Evolutionary conservation across 2,113 vertebrate genomes (phyloP).

Genomic region (Deroptyus accipitrinus): DNA sequence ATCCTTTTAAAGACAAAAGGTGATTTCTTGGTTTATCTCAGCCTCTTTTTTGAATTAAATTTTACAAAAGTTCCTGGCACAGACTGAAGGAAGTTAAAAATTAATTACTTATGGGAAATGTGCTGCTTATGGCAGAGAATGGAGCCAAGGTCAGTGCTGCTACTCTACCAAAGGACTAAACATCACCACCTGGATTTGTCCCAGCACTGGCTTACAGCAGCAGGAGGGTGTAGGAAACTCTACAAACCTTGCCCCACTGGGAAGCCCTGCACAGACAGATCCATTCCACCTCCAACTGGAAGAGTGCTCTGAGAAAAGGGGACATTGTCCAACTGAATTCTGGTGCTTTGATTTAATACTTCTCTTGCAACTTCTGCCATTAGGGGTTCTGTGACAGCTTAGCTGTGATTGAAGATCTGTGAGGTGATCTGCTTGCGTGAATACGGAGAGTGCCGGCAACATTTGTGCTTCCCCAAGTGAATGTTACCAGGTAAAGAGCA

Average conservation of each 20-base stretch:
- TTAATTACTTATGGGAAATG: neutral
- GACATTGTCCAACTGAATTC: neutral
- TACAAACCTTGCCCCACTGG: neutral
- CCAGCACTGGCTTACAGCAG: neutral
- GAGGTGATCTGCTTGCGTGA: neutral
- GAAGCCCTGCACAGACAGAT: neutral
- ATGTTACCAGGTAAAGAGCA: neutral
- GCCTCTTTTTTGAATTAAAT: neutral
- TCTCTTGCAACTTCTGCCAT: neutral
- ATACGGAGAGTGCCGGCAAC: neutral
- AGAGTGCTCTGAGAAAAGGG: neutral
- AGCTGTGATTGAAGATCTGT: neutral
- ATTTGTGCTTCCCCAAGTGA: neutral
- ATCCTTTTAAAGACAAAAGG: neutral
- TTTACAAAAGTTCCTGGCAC: slow-evolving; percentile 3
- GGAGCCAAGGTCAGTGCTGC: neutral
- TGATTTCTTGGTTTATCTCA: neutral
- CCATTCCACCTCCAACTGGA: neutral
- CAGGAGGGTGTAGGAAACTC: neutral
- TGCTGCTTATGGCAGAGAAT: neutral
- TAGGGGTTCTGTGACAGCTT: neutral
- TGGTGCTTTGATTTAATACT: neutral
- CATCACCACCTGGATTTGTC: neutral
- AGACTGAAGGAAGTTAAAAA: slow-evolving; percentile 16
- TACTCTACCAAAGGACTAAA: neutral